These are phyloP conservation scores for Rhyacichthys aspro DNA, from an alignment of 2,797 vertebrate species.

Conservation along the genomic window DNA sequence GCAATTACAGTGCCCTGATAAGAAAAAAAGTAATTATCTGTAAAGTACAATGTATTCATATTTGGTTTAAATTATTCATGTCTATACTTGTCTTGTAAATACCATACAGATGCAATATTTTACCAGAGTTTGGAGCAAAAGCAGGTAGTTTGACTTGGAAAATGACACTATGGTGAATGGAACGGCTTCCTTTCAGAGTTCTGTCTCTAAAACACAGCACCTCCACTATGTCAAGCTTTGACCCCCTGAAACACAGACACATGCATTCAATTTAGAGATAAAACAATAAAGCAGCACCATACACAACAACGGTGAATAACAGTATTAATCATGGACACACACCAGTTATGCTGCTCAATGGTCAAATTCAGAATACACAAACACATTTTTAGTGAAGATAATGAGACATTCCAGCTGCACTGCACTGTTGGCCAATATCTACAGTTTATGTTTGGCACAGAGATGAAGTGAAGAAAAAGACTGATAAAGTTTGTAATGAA, in stretches of 20 bases:
- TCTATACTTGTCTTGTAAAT: not conserved
- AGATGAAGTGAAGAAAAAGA: slow-evolving; percentile 23
- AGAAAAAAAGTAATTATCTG: too few species aligned
- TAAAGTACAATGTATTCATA: too few species aligned
- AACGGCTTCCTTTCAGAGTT: slow-evolving; percentile 90
- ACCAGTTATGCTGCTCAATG: too few species aligned
- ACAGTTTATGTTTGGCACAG: slow-evolving; percentile 38
- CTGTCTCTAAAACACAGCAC: slow-evolving; percentile 94
- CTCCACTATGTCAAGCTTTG: slow-evolving; percentile 82
- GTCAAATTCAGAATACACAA: slow-evolving; percentile 16
- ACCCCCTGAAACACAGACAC: slow-evolving; percentile 79
- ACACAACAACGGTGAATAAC: too few species aligned
- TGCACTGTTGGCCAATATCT: slow-evolving; percentile 37
- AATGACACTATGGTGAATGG: slow-evolving; percentile 89
- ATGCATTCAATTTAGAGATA: slow-evolving; percentile 6
- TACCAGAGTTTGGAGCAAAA: slow-evolving; percentile 84
- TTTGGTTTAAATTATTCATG: not conserved
- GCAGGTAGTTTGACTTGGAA: slow-evolving; percentile 90
- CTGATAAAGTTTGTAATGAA: slow-evolving; percentile 45
- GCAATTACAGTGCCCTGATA: too few species aligned
- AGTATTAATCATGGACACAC: too few species aligned
- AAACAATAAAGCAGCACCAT: not conserved
- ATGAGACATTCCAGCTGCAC: too few species aligned
- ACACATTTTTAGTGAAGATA: too few species aligned
- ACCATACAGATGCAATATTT: slow-evolving; percentile 20